Evolutionary conservation across 2,797 vertebrate genomes (phyloP).

Genomic region (Coendou prehensilis): DNA sequence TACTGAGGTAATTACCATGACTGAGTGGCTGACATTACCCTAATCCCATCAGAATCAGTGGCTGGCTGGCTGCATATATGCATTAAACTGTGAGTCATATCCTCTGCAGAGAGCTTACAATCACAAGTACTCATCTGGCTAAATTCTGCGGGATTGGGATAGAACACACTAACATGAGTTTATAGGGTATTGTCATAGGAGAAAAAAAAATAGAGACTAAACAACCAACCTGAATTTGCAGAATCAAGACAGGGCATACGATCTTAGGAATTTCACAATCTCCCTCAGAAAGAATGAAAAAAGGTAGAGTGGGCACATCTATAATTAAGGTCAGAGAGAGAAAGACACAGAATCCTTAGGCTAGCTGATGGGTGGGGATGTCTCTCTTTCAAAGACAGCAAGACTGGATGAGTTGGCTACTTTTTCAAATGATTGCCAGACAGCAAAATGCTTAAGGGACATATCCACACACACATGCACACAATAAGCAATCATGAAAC

Average conservation of each 20-base stretch:
- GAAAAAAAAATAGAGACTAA: background rate
- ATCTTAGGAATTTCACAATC: background rate
- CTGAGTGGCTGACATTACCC: background rate
- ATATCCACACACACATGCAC: background rate
- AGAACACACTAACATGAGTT: background rate
- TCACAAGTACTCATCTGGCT: background rate
- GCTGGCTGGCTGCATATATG: background rate
- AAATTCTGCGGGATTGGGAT: background rate
- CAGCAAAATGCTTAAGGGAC: background rate
- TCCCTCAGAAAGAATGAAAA: background rate
- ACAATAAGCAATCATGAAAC: background rate
- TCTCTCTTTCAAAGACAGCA: background rate
- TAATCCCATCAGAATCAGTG: background rate
- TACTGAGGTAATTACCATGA: background rate
- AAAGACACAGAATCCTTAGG: background rate
- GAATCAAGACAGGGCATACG: no score
- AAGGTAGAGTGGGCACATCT: background rate
- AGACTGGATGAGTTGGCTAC: background rate
- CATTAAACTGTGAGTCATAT: background rate
- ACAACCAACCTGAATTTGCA: background rate
- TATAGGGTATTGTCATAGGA: background rate
- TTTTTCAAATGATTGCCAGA: background rate
- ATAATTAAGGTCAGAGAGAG: background rate
- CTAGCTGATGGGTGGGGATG: background rate
- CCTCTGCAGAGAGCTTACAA: no score